Percentiles rank a stretch among this genome's conserved stretches.
phyloP scores from a whole-genome alignment of 2,888 invertebrate genomes.

The Cosmopolites sordidus region DNA sequence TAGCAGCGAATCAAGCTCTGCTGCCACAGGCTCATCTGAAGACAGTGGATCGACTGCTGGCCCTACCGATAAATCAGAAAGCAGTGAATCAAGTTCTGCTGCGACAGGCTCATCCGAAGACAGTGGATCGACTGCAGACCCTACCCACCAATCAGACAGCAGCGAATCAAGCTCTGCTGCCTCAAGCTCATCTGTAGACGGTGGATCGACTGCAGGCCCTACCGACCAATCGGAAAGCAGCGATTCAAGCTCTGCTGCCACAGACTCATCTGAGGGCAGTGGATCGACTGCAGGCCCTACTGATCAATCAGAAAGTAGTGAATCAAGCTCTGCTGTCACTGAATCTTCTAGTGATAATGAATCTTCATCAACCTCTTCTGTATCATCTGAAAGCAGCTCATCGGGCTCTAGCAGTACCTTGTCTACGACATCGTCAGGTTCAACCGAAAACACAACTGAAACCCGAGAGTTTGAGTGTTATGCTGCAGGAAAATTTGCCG shows the following conservation, averaged over 20 bases:
- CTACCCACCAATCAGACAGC: not conserved
- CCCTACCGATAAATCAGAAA: not conserved
- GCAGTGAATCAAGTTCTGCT: not conserved
- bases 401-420: not conserved
- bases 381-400: not conserved
- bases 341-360: not conserved
- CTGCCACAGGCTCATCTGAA: not conserved
- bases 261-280: not conserved
- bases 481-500: constrained; percentile 36
- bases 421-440: not conserved
- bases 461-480: not conserved
- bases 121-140: not conserved
- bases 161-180: not conserved
- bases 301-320: not conserved
- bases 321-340: not conserved
- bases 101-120: not conserved
- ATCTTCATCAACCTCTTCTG: not conserved
- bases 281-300: not conserved
- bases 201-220: not conserved
- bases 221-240: not conserved
- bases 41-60: not conserved
- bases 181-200: not conserved
- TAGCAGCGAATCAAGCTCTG: not conserved
- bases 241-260: not conserved
- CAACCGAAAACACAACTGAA: not conserved